A percentile compares a stretch with the other conserved stretches of the same genome.
These are phyloP conservation scores for Molossus molossus DNA, from an alignment of 2,797 vertebrate genomes.

Conservation along the genomic window DNA sequence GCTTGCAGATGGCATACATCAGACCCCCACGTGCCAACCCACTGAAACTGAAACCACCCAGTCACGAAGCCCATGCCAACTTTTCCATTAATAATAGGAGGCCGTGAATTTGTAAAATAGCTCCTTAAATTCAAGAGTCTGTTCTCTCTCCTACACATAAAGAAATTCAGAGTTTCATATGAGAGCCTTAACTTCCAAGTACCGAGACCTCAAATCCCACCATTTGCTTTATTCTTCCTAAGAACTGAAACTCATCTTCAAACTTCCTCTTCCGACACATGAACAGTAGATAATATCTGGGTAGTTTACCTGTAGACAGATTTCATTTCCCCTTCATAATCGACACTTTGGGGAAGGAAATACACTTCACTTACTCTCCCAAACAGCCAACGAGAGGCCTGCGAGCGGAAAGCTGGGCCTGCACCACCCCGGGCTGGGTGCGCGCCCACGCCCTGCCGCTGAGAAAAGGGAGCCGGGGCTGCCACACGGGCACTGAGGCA, in stretches of 20 bases:
- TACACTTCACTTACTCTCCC: conserved; percentile 53
- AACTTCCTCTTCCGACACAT: neutral
- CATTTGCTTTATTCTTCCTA: neutral
- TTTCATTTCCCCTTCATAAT: conserved; percentile 58
- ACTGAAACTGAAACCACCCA: conserved; percentile 71
- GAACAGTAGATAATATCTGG: neutral
- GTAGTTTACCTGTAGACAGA: conserved; percentile 31
- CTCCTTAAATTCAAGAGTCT: neutral
- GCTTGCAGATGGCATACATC: conserved; percentile 72
- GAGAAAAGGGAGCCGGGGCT: conserved; percentile 53
- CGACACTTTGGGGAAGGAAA: conserved; percentile 48
- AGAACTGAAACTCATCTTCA: conserved; percentile 46
- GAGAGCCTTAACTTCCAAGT: neutral
- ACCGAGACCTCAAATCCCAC: conserved; percentile 6
- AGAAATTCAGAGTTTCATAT: neutral
- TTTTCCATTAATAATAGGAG: neutral
- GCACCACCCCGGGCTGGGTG: neutral
- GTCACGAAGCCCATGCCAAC: neutral
- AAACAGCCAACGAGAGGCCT: neutral
- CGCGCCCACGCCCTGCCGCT: conserved; percentile 68
- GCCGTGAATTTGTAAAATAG: conserved; percentile 11
- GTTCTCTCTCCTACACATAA: neutral
- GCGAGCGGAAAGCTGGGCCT: neutral
- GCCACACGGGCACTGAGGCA: neutral
- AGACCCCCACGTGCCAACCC: conserved; percentile 55